These are phyloP conservation scores for Macroglossus sobrinus DNA, from an alignment of 2,113 vertebrate genomes.

Conservation along the genomic window DNA sequence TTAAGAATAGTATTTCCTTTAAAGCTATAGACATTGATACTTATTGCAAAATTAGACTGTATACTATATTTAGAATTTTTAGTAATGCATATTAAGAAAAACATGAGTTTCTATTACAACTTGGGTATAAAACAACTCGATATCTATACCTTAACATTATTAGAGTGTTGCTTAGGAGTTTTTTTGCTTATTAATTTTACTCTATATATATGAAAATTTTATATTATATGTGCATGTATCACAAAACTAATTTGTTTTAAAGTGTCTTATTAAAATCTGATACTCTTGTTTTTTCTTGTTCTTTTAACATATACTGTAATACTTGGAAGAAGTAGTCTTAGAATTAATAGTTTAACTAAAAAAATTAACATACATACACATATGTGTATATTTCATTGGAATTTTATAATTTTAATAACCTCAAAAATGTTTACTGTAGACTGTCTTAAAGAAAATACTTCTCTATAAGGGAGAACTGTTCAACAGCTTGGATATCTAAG, in stretches of 20 bases:
- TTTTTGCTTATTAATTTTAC: constrained; percentile 29
- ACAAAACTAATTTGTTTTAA: background rate
- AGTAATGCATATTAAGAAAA: background rate
- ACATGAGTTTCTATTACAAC: background rate
- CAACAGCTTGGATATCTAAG: background rate
- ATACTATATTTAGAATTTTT: background rate
- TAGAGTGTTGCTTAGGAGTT: background rate
- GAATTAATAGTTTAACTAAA: background rate
- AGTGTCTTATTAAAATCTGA: background rate
- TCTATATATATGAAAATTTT: background rate
- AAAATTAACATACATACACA: background rate
- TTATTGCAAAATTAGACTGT: background rate
- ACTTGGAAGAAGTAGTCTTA: background rate
- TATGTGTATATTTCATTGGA: background rate
- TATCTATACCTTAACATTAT: background rate
- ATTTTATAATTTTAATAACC: background rate
- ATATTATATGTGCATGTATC: background rate
- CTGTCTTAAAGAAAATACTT: background rate
- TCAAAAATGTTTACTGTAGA: background rate
- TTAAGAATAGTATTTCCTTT: background rate
- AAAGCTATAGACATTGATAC: background rate
- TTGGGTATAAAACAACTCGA: background rate
- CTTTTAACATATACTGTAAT: background rate
- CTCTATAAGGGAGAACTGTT: background rate
- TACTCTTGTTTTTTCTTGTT: background rate